Evolutionary conservation across 2,797 vertebrate species (phyloP).

Genomic region (Gambusia yucatana): DNA sequence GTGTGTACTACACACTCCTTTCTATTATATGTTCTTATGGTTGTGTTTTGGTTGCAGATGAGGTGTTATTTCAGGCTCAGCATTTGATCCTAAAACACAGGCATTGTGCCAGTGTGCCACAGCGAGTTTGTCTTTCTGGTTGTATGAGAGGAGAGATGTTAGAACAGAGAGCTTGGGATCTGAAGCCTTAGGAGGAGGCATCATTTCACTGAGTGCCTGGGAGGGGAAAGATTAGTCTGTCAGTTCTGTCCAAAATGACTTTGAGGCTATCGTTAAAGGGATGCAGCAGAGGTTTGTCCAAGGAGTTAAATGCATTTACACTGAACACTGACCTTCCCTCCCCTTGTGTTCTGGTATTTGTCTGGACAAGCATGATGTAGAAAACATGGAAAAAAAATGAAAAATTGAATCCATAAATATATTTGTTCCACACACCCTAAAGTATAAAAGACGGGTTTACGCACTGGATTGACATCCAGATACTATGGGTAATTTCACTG

Average conservation of each 20-base stretch:
- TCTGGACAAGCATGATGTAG: slow-evolving; percentile 33
- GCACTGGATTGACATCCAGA: background rate
- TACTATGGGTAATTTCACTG: background rate
- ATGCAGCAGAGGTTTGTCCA: slow-evolving; percentile 63
- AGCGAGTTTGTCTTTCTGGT: slow-evolving; percentile 63
- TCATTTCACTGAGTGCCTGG: slow-evolving; percentile 73
- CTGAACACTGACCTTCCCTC: slow-evolving; percentile 66
- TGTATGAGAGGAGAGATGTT: slow-evolving; percentile 63
- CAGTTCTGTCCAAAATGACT: slow-evolving; percentile 72
- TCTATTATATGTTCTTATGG: background rate
- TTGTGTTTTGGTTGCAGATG: slow-evolving; percentile 52
- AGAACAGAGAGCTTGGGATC: slow-evolving; percentile 58
- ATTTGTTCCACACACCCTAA: slow-evolving; percentile 4
- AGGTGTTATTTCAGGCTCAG: slow-evolving; percentile 57
- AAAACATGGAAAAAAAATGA: slow-evolving; percentile 10
- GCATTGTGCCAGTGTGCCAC: background rate
- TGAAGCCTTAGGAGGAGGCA: slow-evolving; percentile 68
- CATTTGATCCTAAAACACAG: slow-evolving; percentile 23
- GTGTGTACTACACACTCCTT: slow-evolving; percentile 8
- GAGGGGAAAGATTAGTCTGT: slow-evolving; percentile 74
- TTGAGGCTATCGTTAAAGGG: slow-evolving; percentile 67
- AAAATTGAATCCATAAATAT: slow-evolving; percentile 10
- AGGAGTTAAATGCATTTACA: slow-evolving; percentile 64
- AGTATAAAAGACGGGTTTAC: slow-evolving; percentile 6
- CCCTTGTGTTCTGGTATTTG: slow-evolving; percentile 51